Percentiles rank a stretch among this genome's conserved stretches.
phyloP scores from a whole-genome alignment of 2,888 invertebrate genomes.

The Dicyrtomina minuta region DNA sequence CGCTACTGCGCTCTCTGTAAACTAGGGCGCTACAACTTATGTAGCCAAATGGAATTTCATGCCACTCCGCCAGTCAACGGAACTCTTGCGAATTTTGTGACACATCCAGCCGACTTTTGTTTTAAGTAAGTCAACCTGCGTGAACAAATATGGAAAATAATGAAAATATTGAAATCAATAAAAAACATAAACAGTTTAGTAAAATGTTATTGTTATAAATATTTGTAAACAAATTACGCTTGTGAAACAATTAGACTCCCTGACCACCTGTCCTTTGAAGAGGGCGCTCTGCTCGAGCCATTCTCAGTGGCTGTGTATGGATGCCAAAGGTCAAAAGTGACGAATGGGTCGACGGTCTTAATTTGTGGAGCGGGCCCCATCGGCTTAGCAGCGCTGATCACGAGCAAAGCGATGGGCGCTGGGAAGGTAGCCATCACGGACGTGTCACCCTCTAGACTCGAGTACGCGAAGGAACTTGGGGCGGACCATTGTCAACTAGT shows the following conservation, averaged over 20 bases:
- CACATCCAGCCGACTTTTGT: slow-evolving; percentile 87
- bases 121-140: slow-evolving; percentile 66
- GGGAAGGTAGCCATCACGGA: slow-evolving; percentile 75
- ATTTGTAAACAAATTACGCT: not conserved
- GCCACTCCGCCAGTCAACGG: slow-evolving; percentile 95
- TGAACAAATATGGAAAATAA: not conserved
- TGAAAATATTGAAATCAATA: too few relatives aligned
- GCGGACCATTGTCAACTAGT: slow-evolving; percentile 65
- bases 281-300: slow-evolving; percentile 91
- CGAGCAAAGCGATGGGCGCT: slow-evolving; percentile 84
- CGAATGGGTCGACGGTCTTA: slow-evolving; percentile 70
- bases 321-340: slow-evolving; percentile 78
- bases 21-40: slow-evolving; percentile 85
- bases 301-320: slow-evolving; percentile 91
- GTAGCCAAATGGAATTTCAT: slow-evolving; percentile 81
- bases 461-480: slow-evolving; percentile 74
- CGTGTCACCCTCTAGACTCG: slow-evolving; percentile 68
- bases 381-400: slow-evolving; percentile 70
- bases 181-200: too few relatives aligned
- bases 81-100: slow-evolving; percentile 80
- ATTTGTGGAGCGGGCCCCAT: slow-evolving; percentile 87
- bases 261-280: slow-evolving; percentile 83
- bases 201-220: not conserved
- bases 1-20: slow-evolving; percentile 82
- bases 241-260: slow-evolving; percentile 67